Evolutionary conservation across 2,113 vertebrate genomes (phyloP), one percentile per base, ranked within the genome.

Genomic region (Melanotaenia duboulayi): DNA sequence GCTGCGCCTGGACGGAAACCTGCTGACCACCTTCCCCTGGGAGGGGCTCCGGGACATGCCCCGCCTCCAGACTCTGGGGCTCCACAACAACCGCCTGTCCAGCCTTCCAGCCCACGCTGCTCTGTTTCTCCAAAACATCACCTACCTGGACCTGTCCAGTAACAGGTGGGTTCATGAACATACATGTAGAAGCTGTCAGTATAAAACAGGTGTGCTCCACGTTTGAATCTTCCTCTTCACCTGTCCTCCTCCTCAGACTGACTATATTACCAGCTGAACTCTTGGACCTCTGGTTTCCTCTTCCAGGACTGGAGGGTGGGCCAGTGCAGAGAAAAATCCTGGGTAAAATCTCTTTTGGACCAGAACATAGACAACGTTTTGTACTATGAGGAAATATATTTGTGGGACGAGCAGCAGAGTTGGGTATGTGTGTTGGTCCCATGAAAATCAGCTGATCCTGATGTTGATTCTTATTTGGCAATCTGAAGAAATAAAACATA

Each of bases 61-160:
- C 60, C 92, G 50, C 5, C 93, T 99, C 3, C 92, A 94, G 66
- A 96, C 93, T 4, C 91, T 98, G 42, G 95, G 95, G 66, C 91
- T 98, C 44, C 95, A 96, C 84, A 97, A 97, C 87, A 99, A 99
- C 76, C 95, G 93, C 25, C 20, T 99, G 76, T 90, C 94, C 75
- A 94, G 80, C 42, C 91, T 99, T 85, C 95, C 96, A 0, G 86
- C 89, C 0, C 95, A 96, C 0, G 95, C 95, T 1, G 90, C 92
- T 49, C 90, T 89, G 6, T 97, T 94, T 72, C 90, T 98, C 56
- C 90, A 78, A 56, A 96, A 96, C 74, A 94, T 98, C 69, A 93
- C 95, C 67, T 97, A 96, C 76, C 90, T 99, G 28, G 97, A 99
- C 74, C 76, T 99, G 44, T 99, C 97, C 51, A 97, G 97, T 89